Evolutionary conservation across 2,888 invertebrate genomes (phyloP).

Genomic region (Drosophila melanosoma): DNA sequence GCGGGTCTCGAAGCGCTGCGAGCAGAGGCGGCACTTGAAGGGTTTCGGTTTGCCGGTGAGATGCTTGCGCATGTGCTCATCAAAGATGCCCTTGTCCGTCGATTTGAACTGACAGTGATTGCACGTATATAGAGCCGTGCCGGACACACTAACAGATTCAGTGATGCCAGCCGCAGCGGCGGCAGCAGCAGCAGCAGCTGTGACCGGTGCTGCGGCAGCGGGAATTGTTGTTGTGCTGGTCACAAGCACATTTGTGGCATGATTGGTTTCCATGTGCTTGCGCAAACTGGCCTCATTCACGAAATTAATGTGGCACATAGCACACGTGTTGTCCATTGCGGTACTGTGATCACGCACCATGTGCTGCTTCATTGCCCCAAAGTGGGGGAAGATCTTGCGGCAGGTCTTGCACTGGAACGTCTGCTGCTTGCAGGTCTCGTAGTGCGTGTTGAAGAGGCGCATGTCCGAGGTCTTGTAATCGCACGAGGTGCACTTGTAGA

Average conservation of each 20-base stretch:
- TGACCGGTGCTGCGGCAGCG: constrained; percentile 75
- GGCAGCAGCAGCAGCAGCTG: constrained; percentile 67
- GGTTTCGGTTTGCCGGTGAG: constrained; percentile 83
- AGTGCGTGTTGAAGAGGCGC: constrained; percentile 84
- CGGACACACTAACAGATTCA: constrained; percentile 53
- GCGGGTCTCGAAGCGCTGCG: constrained; percentile 84
- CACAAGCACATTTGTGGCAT: constrained; percentile 83
- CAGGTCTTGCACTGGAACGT: constrained; percentile 85
- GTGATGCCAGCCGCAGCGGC: constrained; percentile 65
- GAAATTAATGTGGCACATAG: constrained; percentile 84
- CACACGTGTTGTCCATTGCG: constrained; percentile 83
- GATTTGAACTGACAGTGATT: constrained; percentile 85
- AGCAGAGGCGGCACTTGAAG: constrained; percentile 85
- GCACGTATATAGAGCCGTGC: constrained; percentile 81
- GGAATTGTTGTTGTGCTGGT: constrained; percentile 82
- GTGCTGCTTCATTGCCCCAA: constrained; percentile 84
- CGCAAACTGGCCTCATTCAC: constrained; percentile 83
- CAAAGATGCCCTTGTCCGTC: constrained; percentile 83
- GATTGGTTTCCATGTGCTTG: constrained; percentile 85
- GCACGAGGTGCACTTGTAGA: constrained; percentile 85
- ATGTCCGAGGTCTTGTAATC: constrained; percentile 85
- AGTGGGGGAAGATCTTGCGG: constrained; percentile 84
- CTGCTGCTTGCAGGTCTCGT: constrained; percentile 84
- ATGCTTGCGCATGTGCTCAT: constrained; percentile 85
- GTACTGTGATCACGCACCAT: constrained; percentile 84